A percentile compares a stretch with the other conserved stretches of the same genome.
These are phyloP conservation scores for Sialia sialis DNA, from an alignment of 2,113 vertebrate species.

Conservation along the genomic window DNA sequence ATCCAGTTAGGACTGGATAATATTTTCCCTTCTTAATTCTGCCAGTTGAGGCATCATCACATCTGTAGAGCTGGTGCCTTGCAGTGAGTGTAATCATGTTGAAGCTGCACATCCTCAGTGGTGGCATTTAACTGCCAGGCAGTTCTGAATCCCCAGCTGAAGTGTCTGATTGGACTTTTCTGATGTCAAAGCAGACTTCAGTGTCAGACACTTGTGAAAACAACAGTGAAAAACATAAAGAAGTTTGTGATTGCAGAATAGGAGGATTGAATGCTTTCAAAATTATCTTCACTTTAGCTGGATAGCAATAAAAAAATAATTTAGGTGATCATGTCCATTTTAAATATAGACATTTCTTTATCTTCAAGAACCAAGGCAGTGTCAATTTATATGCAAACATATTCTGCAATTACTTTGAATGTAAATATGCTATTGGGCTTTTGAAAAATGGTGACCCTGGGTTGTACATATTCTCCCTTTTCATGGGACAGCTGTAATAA, in stretches of 20 bases:
- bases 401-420: slow-evolving; percentile 45
- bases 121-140: not conserved
- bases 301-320: slow-evolving; percentile 18
- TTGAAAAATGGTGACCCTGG: not conserved
- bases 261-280: not conserved
- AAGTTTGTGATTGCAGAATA: slow-evolving; percentile 10
- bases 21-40: not conserved
- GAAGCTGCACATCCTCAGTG: not conserved
- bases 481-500: not conserved
- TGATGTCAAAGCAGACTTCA: not conserved
- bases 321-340: not conserved
- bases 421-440: slow-evolving; percentile 26
- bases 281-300: not conserved
- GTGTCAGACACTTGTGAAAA: not conserved
- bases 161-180: not conserved
- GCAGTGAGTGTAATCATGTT: fast-evolving
- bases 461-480: not conserved
- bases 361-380: not conserved
- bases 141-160: not conserved
- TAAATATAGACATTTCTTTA: slow-evolving; percentile 3
- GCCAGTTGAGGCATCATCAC: not conserved
- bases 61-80: not conserved
- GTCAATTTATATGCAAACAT: slow-evolving; percentile 53
- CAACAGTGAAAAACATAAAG: not conserved
- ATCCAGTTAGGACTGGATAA: not conserved